Base-by-base conservation (phyloP, 2,888 invertebrate species). In the Odontothrips loti region DNA sequence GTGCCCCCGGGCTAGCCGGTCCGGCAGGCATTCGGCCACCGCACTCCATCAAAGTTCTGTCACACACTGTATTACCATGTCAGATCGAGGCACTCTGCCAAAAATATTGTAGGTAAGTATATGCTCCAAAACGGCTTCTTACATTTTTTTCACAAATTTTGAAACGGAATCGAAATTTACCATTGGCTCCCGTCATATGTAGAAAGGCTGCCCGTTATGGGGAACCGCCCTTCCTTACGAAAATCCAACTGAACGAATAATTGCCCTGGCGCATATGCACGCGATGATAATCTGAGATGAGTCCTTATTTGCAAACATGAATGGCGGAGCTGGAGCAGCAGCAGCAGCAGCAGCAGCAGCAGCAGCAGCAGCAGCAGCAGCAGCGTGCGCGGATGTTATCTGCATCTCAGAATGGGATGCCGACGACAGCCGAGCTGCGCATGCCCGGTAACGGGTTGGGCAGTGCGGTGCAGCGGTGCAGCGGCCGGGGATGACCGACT, bases 31-130 rank as follows among this genome's bases (percentile, higher is more conserved):
- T 43, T 43, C 34, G 34, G 34, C 51, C 23, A 27, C 68, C 27
- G 58, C 58, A 27, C 68, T 75, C 68, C 68, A 75, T 75, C 68
- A 75, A 75, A 27, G 68, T 68, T 68, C 58, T 58, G 68, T 75
- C 68, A 75, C 68, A 75, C 58, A 58, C 58, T 58, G 58, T 58
- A 58, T 75, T 23, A 75, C 68, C 23, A 27, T 27, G 68, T 75
- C 68, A 75, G 23, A 43, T 43, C 34, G 34, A 6, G 34, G 34
- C 34, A 43, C 34, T 43, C 6, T 43, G 34, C 34, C 34, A 43
- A 43, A 43, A 43, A 43, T 43, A 43, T 43, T n/a, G n/a, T n/a
- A n/a, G n/a, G n/a, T n/a, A n/a, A n/a, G n/a, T n/a, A n/a, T n/a
- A n/a, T n/a, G n/a, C n/a, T n/a, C n/a, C n/a, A n/a, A n/a, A n/a